These are phyloP conservation scores for Amyelois transitella DNA, from an alignment of 1,140 invertebrate species.

Conservation along the genomic window DNA sequence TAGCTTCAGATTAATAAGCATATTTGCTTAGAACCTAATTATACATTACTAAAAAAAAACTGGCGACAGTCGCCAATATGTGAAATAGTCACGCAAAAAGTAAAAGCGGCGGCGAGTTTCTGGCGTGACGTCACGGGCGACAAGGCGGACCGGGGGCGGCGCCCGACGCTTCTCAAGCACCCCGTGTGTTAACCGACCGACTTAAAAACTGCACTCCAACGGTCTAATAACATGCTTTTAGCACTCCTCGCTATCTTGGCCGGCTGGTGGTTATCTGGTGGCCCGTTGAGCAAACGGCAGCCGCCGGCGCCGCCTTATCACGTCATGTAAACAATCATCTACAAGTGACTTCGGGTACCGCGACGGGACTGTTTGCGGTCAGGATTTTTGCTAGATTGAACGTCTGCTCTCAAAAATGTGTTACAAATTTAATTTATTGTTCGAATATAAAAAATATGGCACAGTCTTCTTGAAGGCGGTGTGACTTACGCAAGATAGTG, in stretches of 20 bases:
- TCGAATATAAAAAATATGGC: slow-evolving; percentile 16
- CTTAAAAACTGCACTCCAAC: slow-evolving; percentile 46
- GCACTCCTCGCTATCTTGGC: slow-evolving; percentile 40
- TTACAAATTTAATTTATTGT: slow-evolving; percentile 9
- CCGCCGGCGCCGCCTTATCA: slow-evolving; percentile 68
- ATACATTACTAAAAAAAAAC: slow-evolving; percentile 58
- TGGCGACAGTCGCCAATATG: slow-evolving; percentile 70
- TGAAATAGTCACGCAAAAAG: slow-evolving; percentile 63
- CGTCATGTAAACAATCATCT: slow-evolving; percentile 55
- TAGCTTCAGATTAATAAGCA: slow-evolving; percentile 49
- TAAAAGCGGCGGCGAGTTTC: slow-evolving; percentile 46
- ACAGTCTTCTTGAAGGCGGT: not conserved
- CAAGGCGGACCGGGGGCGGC: slow-evolving; percentile 63
- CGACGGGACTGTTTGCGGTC: slow-evolving; percentile 50
- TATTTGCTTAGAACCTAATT: slow-evolving; percentile 59
- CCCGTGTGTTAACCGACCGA: slow-evolving; percentile 35
- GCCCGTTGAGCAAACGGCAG: slow-evolving; percentile 40
- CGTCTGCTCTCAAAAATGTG: not conserved
- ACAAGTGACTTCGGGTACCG: slow-evolving; percentile 57
- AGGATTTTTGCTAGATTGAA: slow-evolving; percentile 58
- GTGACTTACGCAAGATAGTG: slow-evolving; percentile 18
- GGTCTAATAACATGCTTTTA: slow-evolving; percentile 62
- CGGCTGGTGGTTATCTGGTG: slow-evolving; percentile 47
- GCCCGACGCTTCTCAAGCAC: slow-evolving; percentile 38
- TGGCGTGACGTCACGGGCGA: slow-evolving; percentile 63